Base-by-base conservation (phyloP, 2,888 invertebrate genomes). In the Pammene aurita region DNA sequence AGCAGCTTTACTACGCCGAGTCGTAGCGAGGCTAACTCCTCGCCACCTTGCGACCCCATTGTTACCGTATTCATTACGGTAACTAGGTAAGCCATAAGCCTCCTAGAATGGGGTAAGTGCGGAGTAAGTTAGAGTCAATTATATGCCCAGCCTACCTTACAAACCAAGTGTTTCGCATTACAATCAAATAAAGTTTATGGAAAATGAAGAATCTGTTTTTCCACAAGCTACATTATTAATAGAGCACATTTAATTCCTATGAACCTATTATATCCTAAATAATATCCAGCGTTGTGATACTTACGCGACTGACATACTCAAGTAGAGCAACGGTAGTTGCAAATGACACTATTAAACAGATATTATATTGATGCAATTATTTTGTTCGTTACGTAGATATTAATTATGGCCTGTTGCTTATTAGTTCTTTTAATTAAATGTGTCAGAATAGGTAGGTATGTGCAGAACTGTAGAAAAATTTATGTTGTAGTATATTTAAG, bases 41-140 rank as follows among this genome's bases (percentile, higher is more conserved):
- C 48, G 61, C 61, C 48, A 48, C 35, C 61, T 61, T 38, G 61
- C 61, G 50, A 62, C 61, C 61, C 41, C 41, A 62, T 62, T 50
- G 18, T 61, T 18, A 41, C 41, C 61, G 16, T 44, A 62, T 50
- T 52, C 18, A 52, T 62, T 62, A 62, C 52, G 62, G 62, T 52
- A 52, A 52, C 62, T 52, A 62, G 46, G 58, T 46, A 44, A 10
- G 50, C 10, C 41, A 41, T n/a, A n/a, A n/a, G n/a, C n/a, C n/a
- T n/a, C n/a, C n/a, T n/a, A 38, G 50, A 62, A 62, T 62, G 41
- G 62, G 62, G 18, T 50, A 62, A 62, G 50, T 38, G 18, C 18
- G 61, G 61, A n/a, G 35, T 61, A 48, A 61, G 50, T 52, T 18
- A 26, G 41, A 10, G 50, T 41, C 41, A 62, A 62, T 50, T 41